phyloP scores from a whole-genome alignment of 1,140 invertebrate species.

The Bursaphelenchus mucronatus region DNA sequence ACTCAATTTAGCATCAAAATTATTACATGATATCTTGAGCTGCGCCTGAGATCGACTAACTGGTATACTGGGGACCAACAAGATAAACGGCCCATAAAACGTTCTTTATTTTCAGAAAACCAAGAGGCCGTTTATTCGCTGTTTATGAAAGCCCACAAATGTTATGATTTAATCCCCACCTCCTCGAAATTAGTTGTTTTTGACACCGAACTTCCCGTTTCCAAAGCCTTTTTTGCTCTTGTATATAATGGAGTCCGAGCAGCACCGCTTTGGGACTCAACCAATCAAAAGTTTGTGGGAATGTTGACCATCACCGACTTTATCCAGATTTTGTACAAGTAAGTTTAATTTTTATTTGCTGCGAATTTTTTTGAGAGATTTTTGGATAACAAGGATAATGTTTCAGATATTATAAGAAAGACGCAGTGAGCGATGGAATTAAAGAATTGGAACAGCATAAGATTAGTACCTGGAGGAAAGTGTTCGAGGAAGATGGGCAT shows the following conservation, averaged over 20 bases:
- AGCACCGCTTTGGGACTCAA: constrained; percentile 91
- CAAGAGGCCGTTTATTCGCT: constrained; percentile 59
- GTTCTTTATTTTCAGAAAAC: constrained; percentile 48
- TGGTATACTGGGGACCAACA: no score
- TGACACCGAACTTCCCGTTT: constrained; percentile 95
- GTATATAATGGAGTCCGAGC: constrained; percentile 97
- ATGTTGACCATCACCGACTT: constrained; percentile 99
- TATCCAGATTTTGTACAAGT: constrained; percentile 76
- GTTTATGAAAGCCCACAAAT: constrained; percentile 98
- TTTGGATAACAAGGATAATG: neutral
- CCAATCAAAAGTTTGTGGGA: constrained; percentile 78
- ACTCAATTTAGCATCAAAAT: no score
- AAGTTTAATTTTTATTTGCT: constrained; percentile 10
- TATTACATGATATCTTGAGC: no score
- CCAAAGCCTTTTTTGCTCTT: constrained; percentile 96
- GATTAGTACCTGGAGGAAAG: constrained; percentile 80
- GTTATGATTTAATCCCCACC: constrained; percentile 97
- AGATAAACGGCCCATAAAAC: no score
- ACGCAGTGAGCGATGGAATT: constrained; percentile 46
- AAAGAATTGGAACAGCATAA: constrained; percentile 90
- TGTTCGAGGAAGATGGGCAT: constrained; percentile 54
- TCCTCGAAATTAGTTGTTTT: constrained; percentile 98
- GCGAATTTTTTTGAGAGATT: neutral
- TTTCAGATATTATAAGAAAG: constrained; percentile 55
- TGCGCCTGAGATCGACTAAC: no score